Conservation (phyloP, 2,113 vertebrate genomes). For the Ivindomyrus marchei region DNA sequence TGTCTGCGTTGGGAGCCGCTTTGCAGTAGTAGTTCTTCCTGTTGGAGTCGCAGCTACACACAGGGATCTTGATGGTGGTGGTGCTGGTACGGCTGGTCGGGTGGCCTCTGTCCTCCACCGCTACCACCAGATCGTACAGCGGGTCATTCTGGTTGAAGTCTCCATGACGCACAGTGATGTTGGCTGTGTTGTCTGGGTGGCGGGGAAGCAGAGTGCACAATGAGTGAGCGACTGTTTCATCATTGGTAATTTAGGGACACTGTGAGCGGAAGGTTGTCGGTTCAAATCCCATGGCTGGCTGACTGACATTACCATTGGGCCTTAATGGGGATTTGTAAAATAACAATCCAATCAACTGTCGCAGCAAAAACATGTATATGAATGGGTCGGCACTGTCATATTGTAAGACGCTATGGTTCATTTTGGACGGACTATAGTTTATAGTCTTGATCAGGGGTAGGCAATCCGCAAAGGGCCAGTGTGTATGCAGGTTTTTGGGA, state of each 20-base stretch:
- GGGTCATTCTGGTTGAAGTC: constrained; percentile 71
- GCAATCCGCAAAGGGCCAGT: neutral
- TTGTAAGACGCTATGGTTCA: neutral
- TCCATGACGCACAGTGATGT: constrained; percentile 70
- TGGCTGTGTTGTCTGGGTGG: constrained; percentile 76
- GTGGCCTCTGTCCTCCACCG: constrained; percentile 73
- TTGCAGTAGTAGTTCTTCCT: constrained; percentile 67
- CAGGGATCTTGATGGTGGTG: constrained; percentile 61
- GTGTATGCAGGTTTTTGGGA: neutral
- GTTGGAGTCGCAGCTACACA: constrained; percentile 71
- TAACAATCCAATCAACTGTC: neutral
- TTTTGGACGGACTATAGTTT: neutral
- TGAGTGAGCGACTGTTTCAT: neutral
- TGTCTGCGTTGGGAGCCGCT: constrained; percentile 45
- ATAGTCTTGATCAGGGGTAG: neutral
- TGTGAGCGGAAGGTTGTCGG: neutral
- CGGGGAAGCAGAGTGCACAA: neutral
- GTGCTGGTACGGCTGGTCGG: constrained; percentile 62
- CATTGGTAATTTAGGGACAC: neutral
- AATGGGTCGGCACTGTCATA: neutral
- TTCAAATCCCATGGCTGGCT: neutral
- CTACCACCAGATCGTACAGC: constrained; percentile 69
- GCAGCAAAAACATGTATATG: neutral
- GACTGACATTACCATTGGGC: neutral
- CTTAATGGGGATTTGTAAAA: neutral